These are phyloP conservation scores for Lerema accius DNA, from an alignment of 1,140 invertebrate species.

Conservation along the genomic window DNA sequence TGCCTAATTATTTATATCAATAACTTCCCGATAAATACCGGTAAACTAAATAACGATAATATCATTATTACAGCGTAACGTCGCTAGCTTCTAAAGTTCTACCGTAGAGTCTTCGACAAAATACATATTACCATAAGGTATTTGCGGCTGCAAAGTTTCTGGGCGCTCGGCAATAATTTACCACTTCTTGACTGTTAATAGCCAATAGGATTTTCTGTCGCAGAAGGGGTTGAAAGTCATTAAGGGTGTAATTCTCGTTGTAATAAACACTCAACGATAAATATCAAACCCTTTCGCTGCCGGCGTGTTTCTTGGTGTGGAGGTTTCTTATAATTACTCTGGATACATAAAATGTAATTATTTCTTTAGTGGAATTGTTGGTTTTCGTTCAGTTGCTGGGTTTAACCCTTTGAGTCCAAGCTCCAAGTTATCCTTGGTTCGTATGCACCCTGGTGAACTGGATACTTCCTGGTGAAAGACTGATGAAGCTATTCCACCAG, in stretches of 20 bases:
- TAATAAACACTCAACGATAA: conserved; percentile 79
- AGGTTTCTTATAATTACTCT: conserved; percentile 35
- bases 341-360: conserved; percentile 10
- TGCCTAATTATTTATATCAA: too few species aligned
- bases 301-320: conserved; percentile 39
- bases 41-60: too few species aligned
- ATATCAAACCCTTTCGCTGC: conserved; percentile 69
- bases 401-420: too few species aligned
- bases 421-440: too few species aligned
- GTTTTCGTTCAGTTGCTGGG: neutral
- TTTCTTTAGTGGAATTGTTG: neutral
- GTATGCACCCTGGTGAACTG: too few species aligned
- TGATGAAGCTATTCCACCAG: too few species aligned
- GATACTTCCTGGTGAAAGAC: too few species aligned
- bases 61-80: too few species aligned
- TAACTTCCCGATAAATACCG: too few species aligned
- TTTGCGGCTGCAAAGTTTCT: conserved; percentile 47
- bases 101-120: conserved; percentile 12
- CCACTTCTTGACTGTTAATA: conserved; percentile 74
- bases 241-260: conserved; percentile 78
- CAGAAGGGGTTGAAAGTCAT: conserved; percentile 69
- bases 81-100: neutral
- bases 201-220: conserved; percentile 77
- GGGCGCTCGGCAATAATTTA: conserved; percentile 57
- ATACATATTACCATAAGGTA: conserved; percentile 65